These are phyloP conservation scores for Brienomyrus brachyistius DNA, from an alignment of 2,113 vertebrate species.

Conservation along the genomic window DNA sequence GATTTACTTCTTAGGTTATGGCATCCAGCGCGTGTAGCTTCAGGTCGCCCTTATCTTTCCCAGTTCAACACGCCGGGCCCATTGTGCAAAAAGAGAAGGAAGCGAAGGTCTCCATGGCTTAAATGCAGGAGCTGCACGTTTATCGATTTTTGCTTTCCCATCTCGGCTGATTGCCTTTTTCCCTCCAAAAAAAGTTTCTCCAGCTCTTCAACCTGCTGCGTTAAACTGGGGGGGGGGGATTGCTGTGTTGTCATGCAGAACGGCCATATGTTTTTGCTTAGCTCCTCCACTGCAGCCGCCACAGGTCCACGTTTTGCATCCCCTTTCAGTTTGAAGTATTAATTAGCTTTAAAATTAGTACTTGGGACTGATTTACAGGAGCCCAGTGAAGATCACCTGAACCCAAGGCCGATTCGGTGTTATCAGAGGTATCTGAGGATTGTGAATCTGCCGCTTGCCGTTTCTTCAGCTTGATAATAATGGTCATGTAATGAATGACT, in stretches of 20 bases:
- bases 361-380: neutral
- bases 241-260: conserved; percentile 14
- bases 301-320: neutral
- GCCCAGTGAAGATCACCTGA: neutral
- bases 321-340: neutral
- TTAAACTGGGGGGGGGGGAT: neutral
- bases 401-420: neutral
- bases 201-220: neutral
- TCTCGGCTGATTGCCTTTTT: neutral
- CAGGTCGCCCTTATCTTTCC: neutral
- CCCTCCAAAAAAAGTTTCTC: conserved; percentile 17
- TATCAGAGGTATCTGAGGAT: neutral
- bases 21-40: neutral
- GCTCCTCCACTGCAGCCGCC: neutral
- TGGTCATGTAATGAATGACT: neutral
- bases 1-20: neutral
- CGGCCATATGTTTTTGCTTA: conserved; percentile 20
- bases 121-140: neutral
- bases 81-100: neutral
- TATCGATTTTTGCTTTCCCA: conserved; percentile 8
- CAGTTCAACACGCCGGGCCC: neutral
- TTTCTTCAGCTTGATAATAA: neutral
- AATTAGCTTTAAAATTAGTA: neutral
- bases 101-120: neutral
- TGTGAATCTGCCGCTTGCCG: neutral